A percentile compares a stretch with the other conserved stretches of the same genome.
Evolutionary conservation across 2,888 invertebrate genomes (phyloP).

Genomic region (Leistus spinibarbis): DNA sequence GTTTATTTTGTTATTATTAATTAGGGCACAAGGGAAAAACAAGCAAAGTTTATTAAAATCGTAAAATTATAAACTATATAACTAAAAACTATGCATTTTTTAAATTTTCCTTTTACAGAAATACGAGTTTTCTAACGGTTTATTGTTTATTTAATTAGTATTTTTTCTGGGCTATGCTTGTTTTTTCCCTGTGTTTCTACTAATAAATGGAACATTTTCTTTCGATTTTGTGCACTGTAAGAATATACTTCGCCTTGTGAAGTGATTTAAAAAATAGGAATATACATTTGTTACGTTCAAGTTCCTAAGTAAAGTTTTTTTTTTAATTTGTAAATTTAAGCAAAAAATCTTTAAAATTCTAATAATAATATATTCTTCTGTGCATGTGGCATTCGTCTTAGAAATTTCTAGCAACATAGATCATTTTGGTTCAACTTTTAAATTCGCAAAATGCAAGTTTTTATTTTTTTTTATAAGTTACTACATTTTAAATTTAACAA

Average conservation of each 20-base stretch:
- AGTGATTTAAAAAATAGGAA: slow-evolving; percentile 21
- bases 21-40: no score
- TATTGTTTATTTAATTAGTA: no score
- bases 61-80: no score
- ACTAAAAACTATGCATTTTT: no score
- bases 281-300: slow-evolving; percentile 28
- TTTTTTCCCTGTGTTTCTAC: no score
- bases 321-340: not conserved
- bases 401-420: not conserved
- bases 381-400: slow-evolving; percentile 21
- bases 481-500: not conserved
- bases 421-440: not conserved
- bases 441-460: not conserved
- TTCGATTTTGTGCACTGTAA: slow-evolving; percentile 23
- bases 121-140: no score
- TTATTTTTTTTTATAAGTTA: not conserved
- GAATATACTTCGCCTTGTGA: slow-evolving; percentile 20
- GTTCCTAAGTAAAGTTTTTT: slow-evolving; percentile 9
- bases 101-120: no score
- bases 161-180: no score
- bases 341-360: slow-evolving; percentile 11
- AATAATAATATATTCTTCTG: slow-evolving; percentile 30
- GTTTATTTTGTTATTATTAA: slow-evolving; percentile 18
- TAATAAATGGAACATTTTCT: no score
- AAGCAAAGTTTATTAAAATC: no score